Base-by-base conservation (phyloP, 1,140 invertebrate species). In the Saccostrea echinata region DNA sequence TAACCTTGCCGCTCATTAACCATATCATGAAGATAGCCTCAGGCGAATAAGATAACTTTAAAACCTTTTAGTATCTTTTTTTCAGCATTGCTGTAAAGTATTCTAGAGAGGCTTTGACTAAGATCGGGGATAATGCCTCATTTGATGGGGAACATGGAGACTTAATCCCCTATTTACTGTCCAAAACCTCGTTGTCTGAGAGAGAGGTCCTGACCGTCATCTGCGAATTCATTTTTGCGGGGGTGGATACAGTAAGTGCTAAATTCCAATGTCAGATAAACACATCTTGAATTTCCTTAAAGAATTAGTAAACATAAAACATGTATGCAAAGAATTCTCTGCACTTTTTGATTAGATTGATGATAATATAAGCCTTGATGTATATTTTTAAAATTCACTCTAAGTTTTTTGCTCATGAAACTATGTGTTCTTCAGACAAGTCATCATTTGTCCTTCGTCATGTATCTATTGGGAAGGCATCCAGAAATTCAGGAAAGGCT, bases 351-450 rank as follows among this genome's bases (percentile, higher is more conserved):
- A n/a, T n/a, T n/a, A n/a, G n/a, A n/a, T n/a, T n/a, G n/a, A n/a
- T n/a, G n/a, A n/a, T n/a, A n/a, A n/a, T n/a, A n/a, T n/a, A n/a
- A n/a, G n/a, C n/a, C n/a, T n/a, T n/a, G n/a, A n/a, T n/a, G n/a
- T n/a, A n/a, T n/a, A n/a, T n/a, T n/a, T n/a, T n/a, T n/a, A n/a
- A n/a, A n/a, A n/a, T n/a, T n/a, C n/a, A n/a, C n/a, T n/a, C n/a
- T n/a, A n/a, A n/a, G n/a, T n/a, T n/a, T n/a, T 43, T 21, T n/a
- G 61, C 27, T 8, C 71, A n/a, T n/a, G n/a, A n/a, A n/a, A n/a
- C n/a, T n/a, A n/a, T 80, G 71, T 80, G 35, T 43, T 3, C 21
- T 88, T 43, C 95, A 98, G 97, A 94, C 98, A 89, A 97, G 97
- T 21, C 98, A 91, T 43, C 89, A 87, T 35, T 57, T 91, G 57